These are phyloP conservation scores for Apodemus agrarius DNA, from an alignment of 2,797 vertebrate species.

Conservation along the genomic window DNA sequence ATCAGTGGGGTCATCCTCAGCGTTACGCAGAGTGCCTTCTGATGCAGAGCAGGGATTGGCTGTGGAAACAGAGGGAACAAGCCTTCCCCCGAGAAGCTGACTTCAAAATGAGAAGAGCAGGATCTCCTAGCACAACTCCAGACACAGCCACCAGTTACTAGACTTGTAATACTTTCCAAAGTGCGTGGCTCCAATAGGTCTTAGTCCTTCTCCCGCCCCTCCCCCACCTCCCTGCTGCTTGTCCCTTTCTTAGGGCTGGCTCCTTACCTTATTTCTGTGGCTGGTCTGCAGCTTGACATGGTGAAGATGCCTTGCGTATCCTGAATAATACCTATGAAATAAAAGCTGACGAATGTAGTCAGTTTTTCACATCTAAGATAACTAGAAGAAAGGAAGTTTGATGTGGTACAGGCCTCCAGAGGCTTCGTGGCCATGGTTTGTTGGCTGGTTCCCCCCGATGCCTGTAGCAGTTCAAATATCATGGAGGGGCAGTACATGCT, in stretches of 20 bases:
- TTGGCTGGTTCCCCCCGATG: not conserved
- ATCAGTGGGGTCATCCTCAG: not conserved
- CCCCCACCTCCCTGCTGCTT: not conserved
- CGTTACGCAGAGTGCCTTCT: not conserved
- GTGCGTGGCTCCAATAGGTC: not conserved
- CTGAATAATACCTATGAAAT: not conserved
- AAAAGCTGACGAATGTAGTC: not conserved
- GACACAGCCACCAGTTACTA: not conserved
- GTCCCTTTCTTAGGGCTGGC: not conserved
- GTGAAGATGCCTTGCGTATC: not conserved
- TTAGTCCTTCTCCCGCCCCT: not conserved
- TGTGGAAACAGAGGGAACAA: not conserved
- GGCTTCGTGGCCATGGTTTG: not conserved
- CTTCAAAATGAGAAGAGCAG: too few species aligned
- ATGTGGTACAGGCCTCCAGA: not conserved
- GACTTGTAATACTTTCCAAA: not conserved
- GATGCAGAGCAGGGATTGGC: not conserved
- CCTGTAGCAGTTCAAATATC: not conserved
- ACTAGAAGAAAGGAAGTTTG: not conserved
- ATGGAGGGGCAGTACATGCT: not conserved
- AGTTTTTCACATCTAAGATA: not conserved
- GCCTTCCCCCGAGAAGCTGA: not conserved
- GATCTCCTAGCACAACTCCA: not conserved
- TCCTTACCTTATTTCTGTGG: not conserved
- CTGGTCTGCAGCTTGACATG: not conserved